Evolutionary conservation across 2,888 invertebrate genomes (phyloP).

Genomic region (Ophion costatus): DNA sequence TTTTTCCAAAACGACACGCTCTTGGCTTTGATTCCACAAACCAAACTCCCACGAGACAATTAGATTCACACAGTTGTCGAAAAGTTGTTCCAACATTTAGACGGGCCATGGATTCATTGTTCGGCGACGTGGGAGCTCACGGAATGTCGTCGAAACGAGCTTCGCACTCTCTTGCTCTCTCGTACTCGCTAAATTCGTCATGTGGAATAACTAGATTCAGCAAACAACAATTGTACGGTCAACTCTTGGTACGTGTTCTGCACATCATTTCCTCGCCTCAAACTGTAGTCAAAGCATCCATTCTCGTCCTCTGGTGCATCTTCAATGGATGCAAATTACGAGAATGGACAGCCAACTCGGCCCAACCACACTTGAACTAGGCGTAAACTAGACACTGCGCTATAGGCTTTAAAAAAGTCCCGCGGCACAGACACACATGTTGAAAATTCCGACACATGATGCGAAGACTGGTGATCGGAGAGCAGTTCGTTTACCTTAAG

Average conservation of each 20-base stretch:
- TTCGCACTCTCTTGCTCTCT: slow-evolving; percentile 19
- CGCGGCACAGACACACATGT: neutral
- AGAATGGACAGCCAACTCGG: slow-evolving; percentile 46
- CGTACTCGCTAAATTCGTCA: slow-evolving; percentile 36
- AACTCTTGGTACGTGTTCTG: slow-evolving; percentile 55
- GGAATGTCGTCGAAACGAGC: slow-evolving; percentile 40
- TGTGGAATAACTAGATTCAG: slow-evolving; percentile 65
- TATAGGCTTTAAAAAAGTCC: slow-evolving; percentile 42
- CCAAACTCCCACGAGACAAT: slow-evolving; percentile 72
- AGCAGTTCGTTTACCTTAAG: neutral
- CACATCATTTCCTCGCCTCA: slow-evolving; percentile 46
- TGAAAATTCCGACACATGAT: neutral
- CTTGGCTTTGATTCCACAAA: slow-evolving; percentile 28
- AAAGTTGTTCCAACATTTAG: slow-evolving; percentile 76
- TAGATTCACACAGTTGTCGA: slow-evolving; percentile 76
- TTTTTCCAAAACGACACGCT: slow-evolving; percentile 55
- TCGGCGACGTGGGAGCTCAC: slow-evolving; percentile 21
- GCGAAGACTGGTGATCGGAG: slow-evolving; percentile 19
- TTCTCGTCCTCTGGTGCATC: slow-evolving; percentile 38
- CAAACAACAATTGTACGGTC: slow-evolving; percentile 59
- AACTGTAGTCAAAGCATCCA: slow-evolving; percentile 54
- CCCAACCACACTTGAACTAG: slow-evolving; percentile 57
- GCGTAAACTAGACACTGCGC: slow-evolving; percentile 73
- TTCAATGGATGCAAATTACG: slow-evolving; percentile 74
- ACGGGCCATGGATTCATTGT: slow-evolving; percentile 56